Base-by-base conservation (phyloP, 2,113 vertebrate genomes). In the Oncorhynchus masou region DNA sequence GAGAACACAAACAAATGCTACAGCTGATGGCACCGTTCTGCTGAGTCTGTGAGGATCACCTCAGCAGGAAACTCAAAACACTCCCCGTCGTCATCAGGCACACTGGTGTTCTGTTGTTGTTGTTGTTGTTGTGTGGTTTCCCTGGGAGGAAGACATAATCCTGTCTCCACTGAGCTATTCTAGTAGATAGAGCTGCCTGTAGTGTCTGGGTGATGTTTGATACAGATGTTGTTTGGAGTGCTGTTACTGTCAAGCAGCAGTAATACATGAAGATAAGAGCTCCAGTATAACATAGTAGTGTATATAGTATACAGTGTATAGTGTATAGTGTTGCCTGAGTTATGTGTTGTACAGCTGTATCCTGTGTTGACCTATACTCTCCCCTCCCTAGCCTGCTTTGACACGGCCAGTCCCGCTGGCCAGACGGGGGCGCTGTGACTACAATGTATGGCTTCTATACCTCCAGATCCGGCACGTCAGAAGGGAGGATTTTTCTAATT, bases 11-110 rank as follows among this genome's bases (percentile, higher is more conserved):
- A 88, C 83, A 86, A 85, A 90, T 84, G 84, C 85, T 86, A 87
- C 82, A 91, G 86, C 88, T 91, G 85, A 90, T 87, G 86, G 84
- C 73, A 88, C 81, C 77, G 67, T 89, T 89, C 86, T 86, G 86
- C 83, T 85, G 83, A 88, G 84, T 54, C 49, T 54, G 49, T 54
- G 13, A 54, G 15, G 13, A 54, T 19, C 51, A 54, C 13, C 16
- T 13, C 51, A 19, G 51, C 1, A 54, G 51, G 51, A 54, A 54
- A 54, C 51, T 54, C 51, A 54, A 19, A 54, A 54, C 39, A 45
- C 39, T 45, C 15, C 51, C 51, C 4, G 3, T 54, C 16, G 0
- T 54, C 51, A 54, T 54, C 51, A 54, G 51, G 51, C 51, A 54
- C 3, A 54, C 51, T 19, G 51, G 51, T 54, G 51, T 54, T 54